These are phyloP conservation scores for Romanomermis culicivorax DNA, from an alignment of 2,888 invertebrate species.

Conservation along the genomic window DNA sequence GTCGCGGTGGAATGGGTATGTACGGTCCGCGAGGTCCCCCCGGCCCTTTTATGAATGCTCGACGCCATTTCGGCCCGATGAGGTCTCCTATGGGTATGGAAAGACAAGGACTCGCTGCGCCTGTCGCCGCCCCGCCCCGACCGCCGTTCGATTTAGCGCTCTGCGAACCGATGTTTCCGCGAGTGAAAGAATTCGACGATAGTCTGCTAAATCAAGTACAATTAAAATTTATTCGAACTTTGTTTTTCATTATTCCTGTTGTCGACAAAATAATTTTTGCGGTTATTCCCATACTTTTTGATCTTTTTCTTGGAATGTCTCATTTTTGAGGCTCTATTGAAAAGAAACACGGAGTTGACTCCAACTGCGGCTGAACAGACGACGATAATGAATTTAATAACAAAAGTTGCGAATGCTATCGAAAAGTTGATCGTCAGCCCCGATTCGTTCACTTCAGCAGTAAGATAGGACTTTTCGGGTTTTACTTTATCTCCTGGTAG, in stretches of 20 bases:
- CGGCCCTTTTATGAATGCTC: no score
- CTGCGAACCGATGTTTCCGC: constrained; percentile 69
- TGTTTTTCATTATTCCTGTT: background rate
- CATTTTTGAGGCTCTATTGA: constrained; percentile 52
- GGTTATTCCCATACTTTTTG: constrained; percentile 5
- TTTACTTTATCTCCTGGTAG: no score
- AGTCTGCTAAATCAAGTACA: constrained; percentile 53
- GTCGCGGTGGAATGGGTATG: no score
- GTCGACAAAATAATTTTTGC: background rate
- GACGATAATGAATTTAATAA: constrained; percentile 70
- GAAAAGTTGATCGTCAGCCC: constrained; percentile 85
- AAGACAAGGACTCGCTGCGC: no score
- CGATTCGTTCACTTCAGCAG: constrained; percentile 78
- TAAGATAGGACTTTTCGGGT: no score
- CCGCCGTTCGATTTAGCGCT: constrained; percentile 17
- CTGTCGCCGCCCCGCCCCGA: background rate
- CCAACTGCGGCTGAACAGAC: constrained; percentile 75
- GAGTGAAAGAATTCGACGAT: constrained; percentile 61
- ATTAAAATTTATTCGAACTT: background rate
- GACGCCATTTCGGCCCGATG: no score
- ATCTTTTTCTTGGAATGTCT: no score
- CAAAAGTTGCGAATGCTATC: constrained; percentile 76
- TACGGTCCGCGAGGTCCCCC: no score
- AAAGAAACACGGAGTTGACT: constrained; percentile 71
- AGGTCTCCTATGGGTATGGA: background rate